phyloP scores from a whole-genome alignment of 2,113 vertebrate species.

The Cinclus cinclus region DNA sequence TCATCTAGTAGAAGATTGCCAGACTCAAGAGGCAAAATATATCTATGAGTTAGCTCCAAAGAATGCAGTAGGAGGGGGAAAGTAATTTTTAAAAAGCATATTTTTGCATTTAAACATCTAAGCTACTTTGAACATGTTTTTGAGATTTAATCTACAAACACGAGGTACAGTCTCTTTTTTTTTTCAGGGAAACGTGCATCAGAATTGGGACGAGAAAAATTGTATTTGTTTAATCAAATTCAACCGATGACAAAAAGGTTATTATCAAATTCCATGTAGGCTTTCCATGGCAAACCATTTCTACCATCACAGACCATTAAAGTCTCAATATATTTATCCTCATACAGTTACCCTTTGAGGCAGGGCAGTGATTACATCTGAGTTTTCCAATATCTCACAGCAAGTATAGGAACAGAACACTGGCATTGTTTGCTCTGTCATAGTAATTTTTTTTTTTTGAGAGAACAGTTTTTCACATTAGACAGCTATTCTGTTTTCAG shows the following conservation, averaged over 20 bases:
- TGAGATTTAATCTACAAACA: not conserved
- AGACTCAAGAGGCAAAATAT: not conserved
- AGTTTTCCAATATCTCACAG: not conserved
- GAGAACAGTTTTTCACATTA: not conserved
- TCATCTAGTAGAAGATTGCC: not conserved
- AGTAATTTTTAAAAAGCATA: not conserved
- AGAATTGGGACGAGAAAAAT: not conserved
- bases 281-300: not conserved
- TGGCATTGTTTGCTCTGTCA: not conserved
- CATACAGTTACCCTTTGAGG: not conserved
- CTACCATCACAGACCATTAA: not conserved
- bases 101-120: not conserved
- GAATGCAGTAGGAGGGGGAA: not conserved
- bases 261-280: not conserved
- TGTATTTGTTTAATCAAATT: not conserved
- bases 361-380: conserved; percentile 4
- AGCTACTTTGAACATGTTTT: not conserved
- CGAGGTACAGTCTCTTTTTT: not conserved
- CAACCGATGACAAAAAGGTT: conserved; percentile 2
- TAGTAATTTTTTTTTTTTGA: not conserved
- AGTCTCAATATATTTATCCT: conserved; percentile 18
- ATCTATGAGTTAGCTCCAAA: not conserved
- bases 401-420: conserved; percentile 25
- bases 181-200: not conserved
- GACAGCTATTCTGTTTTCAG: not conserved